Evolutionary conservation across 2,113 vertebrate genomes (phyloP).

Genomic region (Stomatorhinus ivindoensis): DNA sequence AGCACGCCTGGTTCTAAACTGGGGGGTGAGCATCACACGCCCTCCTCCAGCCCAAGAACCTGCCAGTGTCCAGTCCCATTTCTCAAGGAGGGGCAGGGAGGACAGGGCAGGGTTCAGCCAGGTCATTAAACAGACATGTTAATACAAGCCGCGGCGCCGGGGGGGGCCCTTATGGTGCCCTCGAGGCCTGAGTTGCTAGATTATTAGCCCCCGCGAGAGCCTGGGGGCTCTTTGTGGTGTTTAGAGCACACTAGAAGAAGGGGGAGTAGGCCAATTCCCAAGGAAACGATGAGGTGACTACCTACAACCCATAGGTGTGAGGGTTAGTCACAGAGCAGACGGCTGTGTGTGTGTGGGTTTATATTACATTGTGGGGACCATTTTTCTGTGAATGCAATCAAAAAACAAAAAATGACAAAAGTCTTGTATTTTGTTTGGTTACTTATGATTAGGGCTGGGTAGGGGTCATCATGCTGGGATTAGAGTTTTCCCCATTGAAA

Average conservation of each 20-base stretch:
- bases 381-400: too few relatives aligned
- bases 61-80: neutral
- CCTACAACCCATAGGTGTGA: neutral
- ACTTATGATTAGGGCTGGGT: too few relatives aligned
- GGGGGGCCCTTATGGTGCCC: neutral
- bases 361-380: too few relatives aligned
- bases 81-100: neutral
- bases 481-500: too few relatives aligned
- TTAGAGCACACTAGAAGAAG: neutral
- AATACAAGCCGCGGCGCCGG: neutral
- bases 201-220: neutral
- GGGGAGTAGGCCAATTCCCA: neutral
- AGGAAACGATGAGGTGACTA: neutral
- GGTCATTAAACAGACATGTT: neutral
- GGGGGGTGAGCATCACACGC: neutral
- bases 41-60: neutral
- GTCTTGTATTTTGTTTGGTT: too few relatives aligned
- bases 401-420: too few relatives aligned
- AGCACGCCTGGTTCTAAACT: neutral
- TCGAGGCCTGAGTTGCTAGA: neutral
- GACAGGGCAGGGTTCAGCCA: neutral
- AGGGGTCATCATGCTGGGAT: too few relatives aligned
- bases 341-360: too few relatives aligned
- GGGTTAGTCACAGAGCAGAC: neutral
- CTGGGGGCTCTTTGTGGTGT: neutral